These are phyloP conservation scores for Cercocebus atys DNA, from an alignment of 2,113 vertebrate genomes.

Conservation along the genomic window DNA sequence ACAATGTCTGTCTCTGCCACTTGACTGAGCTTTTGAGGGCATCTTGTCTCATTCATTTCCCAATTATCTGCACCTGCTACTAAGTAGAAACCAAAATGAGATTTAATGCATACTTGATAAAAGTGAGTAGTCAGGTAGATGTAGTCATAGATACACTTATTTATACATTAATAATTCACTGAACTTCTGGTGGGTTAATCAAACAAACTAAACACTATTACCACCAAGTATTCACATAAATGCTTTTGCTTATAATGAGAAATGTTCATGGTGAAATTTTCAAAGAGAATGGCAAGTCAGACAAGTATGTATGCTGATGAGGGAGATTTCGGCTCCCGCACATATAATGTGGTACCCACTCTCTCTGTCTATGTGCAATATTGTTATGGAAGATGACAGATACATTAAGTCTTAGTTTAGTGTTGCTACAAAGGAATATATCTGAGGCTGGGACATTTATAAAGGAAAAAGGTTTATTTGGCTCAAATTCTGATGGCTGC, in stretches of 20 bases:
- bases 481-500: neutral
- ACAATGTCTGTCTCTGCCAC: conserved; percentile 46
- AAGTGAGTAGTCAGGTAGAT: neutral
- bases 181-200: conserved; percentile 37
- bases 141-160: conserved; percentile 7
- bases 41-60: conserved; percentile 20
- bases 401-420: neutral
- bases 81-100: neutral
- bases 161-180: conserved; percentile 49
- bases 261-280: neutral
- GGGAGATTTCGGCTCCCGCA: neutral
- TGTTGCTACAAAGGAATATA: neutral
- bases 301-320: neutral
- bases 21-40: conserved; percentile 45
- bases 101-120: neutral
- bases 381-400: neutral
- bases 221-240: neutral
- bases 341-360: rapidly evolving
- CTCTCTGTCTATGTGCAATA: neutral
- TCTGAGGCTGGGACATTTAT: neutral
- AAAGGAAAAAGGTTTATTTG: neutral
- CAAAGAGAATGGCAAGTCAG: neutral
- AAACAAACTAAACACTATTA: conserved; percentile 17
- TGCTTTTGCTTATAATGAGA: neutral
- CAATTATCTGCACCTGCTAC: conserved; percentile 41